phyloP scores from a whole-genome alignment of 2,888 invertebrate genomes.

The Aphidius colemani region DNA sequence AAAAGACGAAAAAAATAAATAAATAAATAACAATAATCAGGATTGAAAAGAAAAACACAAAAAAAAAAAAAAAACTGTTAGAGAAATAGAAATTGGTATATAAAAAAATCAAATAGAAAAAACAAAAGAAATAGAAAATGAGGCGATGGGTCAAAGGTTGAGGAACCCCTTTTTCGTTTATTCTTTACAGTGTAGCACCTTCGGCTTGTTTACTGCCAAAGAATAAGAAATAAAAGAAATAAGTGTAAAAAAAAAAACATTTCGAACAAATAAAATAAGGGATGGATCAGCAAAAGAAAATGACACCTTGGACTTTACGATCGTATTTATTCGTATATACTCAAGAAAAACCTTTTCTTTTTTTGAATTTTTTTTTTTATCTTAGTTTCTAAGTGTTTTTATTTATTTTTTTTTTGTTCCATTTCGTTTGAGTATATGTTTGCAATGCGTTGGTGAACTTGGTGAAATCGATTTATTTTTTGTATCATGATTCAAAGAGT shows the following conservation, averaged over 20 bases:
- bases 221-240: constrained; percentile 2
- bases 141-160: too few relatives aligned
- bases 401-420: neutral
- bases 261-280: neutral
- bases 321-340: constrained; percentile 1
- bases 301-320: constrained; percentile 22
- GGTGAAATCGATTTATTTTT: too few relatives aligned
- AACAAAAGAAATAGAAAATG: too few relatives aligned
- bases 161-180: too few relatives aligned
- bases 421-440: neutral
- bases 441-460: too few relatives aligned
- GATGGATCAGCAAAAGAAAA: constrained; percentile 3
- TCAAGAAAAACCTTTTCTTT: neutral
- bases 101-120: too few relatives aligned
- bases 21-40: too few relatives aligned
- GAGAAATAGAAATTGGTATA: too few relatives aligned
- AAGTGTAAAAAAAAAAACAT: constrained; percentile 11
- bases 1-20: neutral
- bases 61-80: too few relatives aligned
- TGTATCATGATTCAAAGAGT: too few relatives aligned
- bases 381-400: neutral
- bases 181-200: constrained; percentile 39
- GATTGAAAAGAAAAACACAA: too few relatives aligned
- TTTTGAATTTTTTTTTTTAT: constrained; percentile 11
- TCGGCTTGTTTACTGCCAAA: constrained; percentile 24